A percentile compares a stretch with the other conserved stretches of the same genome.
Evolutionary conservation across 2,888 invertebrate species (phyloP).

Genomic region (Thelaira solivaga): DNA sequence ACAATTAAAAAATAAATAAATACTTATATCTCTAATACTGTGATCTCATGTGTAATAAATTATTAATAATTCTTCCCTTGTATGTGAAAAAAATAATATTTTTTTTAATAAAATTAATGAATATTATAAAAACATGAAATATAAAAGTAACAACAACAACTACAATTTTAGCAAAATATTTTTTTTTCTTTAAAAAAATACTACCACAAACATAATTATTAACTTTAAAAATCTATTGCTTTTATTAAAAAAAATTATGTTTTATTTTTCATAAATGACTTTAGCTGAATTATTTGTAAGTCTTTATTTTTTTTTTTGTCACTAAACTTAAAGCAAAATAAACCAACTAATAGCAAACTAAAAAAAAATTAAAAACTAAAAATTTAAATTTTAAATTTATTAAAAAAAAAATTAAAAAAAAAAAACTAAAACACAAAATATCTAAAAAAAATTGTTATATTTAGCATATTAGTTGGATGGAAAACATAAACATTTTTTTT

Average conservation of each 20-base stretch:
- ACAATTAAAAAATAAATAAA: conserved; percentile 52
- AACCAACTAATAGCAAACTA: conserved; percentile 39
- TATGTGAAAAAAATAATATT: conserved; percentile 40
- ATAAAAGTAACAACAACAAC: conserved; percentile 32
- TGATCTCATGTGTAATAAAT: conserved; percentile 78
- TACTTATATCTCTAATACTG: conserved; percentile 78
- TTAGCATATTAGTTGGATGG: conserved; percentile 49
- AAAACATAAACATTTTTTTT: conserved; percentile 26
- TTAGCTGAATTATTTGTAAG: conserved; percentile 54
- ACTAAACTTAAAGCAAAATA: conserved; percentile 50
- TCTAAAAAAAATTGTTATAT: conserved; percentile 36
- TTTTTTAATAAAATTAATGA: conserved; percentile 43
- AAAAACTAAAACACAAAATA: conserved; percentile 16
- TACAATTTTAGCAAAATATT: conserved; percentile 53
- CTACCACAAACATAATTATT: conserved; percentile 33
- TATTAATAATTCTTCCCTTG: conserved; percentile 65
- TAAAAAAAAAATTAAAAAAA: neutral
- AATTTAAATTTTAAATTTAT: conserved; percentile 31
- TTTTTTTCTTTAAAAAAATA: conserved; percentile 40
- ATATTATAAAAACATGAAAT: conserved; percentile 5
- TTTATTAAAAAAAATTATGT: conserved; percentile 25
- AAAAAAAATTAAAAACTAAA: neutral
- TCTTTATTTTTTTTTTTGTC: conserved; percentile 39
- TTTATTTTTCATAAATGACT: conserved; percentile 38
- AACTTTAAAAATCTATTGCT: conserved; percentile 28